Evolutionary conservation across 2,113 vertebrate species (phyloP), one percentile per base, ranked within the genome.

Genomic region (Oryzias celebensis): DNA sequence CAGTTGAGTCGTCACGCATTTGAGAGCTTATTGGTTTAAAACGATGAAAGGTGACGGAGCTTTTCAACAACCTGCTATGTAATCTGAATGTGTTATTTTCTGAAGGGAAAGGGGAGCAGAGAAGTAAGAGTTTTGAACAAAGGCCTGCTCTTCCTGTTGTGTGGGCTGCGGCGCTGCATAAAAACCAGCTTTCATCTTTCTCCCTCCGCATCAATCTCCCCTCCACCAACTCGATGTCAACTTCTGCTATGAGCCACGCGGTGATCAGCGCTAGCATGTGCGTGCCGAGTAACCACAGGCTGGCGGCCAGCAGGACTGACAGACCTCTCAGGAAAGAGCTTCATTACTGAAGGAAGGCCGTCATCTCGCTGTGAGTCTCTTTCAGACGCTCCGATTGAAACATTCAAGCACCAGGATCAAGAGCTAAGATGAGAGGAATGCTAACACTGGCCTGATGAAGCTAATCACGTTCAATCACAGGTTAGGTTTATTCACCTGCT

Each of bases 141-240:
- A 79, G 77, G 74, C 65, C 72, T 71, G 43, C 50, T 66, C 65
- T 47, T 73, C 50, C 78, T 77, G 44, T 18, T 83, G 86, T 85
- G 86, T 88, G 86, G 86, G 86, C 80, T 56, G 75, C 71, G 65
- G 52, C 36, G 80, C 84, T 81, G 84, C 79, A 86, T 82, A 83
- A 76, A 78, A 88, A 76, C 57, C 78, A 47, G 80, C 80, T 85
- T 86, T 88, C 80, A 88, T 53, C 54, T 73, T 62, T 73, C 61
- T 74, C 63, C 59, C 67, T 80, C 62, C 45, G 58, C 79, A 73
- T 82, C 83, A 74, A 71, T 61, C 79, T 80, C 76, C 75, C 82
- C 76, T 86, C 85, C 85, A 86, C 84, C 85, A 83, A 87, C 85
- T 87, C 87, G 75, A 78, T 86, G 83, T 89, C 83, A 87, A 85